A percentile compares a stretch with the other conserved stretches of the same genome.
phyloP scores from a whole-genome alignment of 2,888 invertebrate genomes.

The Rhodophaea formosa region DNA sequence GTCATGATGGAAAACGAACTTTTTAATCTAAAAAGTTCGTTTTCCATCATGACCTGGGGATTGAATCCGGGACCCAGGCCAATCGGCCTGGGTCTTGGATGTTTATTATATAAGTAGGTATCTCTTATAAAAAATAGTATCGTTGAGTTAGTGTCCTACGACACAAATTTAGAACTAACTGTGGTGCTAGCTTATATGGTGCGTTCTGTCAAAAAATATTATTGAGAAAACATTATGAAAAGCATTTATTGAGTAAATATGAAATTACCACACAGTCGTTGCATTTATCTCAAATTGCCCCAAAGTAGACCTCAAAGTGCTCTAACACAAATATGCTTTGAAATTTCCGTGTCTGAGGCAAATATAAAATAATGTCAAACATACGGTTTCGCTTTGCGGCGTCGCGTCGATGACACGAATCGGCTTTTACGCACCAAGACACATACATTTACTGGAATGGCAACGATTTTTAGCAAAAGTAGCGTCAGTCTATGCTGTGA shows the following conservation, averaged over 20 bases:
- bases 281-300: slow-evolving; percentile 49
- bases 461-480: slow-evolving; percentile 33
- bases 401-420: slow-evolving; percentile 54
- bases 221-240: too few relatives aligned
- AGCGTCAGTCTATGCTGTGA: neutral
- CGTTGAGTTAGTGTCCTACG: too few relatives aligned
- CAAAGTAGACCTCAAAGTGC: slow-evolving; percentile 51
- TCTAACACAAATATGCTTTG: slow-evolving; percentile 56
- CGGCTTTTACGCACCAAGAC: slow-evolving; percentile 61
- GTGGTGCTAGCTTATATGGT: too few relatives aligned
- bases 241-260: neutral
- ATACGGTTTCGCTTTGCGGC: slow-evolving; percentile 37
- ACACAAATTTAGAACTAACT: too few relatives aligned
- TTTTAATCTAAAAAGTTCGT: too few relatives aligned
- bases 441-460: slow-evolving; percentile 52
- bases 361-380: slow-evolving; percentile 55
- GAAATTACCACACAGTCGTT: slow-evolving; percentile 36
- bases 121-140: too few relatives aligned
- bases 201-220: too few relatives aligned
- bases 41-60: too few relatives aligned
- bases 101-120: too few relatives aligned
- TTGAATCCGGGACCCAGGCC: too few relatives aligned
- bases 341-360: slow-evolving; percentile 50
- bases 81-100: too few relatives aligned
- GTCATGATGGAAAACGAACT: too few relatives aligned